A percentile compares a stretch with the other conserved stretches of the same genome.
phyloP scores from a whole-genome alignment of 2,888 invertebrate species.

The Hoplodrina blanda region DNA sequence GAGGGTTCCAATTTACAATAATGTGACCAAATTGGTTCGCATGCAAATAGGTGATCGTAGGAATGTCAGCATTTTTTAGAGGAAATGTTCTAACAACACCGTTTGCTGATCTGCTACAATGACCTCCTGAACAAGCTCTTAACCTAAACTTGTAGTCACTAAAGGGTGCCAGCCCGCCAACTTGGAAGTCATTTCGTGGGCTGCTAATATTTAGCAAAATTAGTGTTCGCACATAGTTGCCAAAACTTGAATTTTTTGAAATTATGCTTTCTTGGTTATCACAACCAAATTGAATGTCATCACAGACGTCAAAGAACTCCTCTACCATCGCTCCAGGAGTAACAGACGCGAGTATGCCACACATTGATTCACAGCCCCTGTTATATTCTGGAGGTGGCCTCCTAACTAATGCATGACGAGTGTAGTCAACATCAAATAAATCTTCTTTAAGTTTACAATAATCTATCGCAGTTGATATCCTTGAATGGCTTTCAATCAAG shows the following conservation, averaged over 20 bases:
- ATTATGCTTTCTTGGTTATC: constrained; percentile 69
- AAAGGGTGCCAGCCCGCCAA: constrained; percentile 80
- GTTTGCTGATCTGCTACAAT: constrained; percentile 80
- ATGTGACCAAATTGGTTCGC: constrained; percentile 71
- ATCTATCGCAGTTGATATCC: constrained; percentile 71
- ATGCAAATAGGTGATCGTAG: constrained; percentile 65
- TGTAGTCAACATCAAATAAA: constrained; percentile 72
- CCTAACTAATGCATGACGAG: constrained; percentile 79
- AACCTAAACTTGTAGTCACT: constrained; percentile 84
- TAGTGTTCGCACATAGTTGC: constrained; percentile 73
- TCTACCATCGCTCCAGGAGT: constrained; percentile 78
- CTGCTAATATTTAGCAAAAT: constrained; percentile 72
- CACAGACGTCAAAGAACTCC: constrained; percentile 82
- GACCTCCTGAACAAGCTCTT: constrained; percentile 75
- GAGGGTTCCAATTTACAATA: constrained; percentile 79
- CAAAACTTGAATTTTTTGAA: constrained; percentile 72
- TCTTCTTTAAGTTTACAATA: constrained; percentile 75
- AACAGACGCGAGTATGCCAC: constrained; percentile 77
- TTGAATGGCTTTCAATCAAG: constrained; percentile 75
- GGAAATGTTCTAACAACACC: constrained; percentile 78
- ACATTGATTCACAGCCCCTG: constrained; percentile 81
- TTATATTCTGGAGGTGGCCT: constrained; percentile 81
- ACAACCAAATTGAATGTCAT: constrained; percentile 69
- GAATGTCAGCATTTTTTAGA: constrained; percentile 75
- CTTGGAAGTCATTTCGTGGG: constrained; percentile 70